Base-by-base conservation (phyloP, 2,888 invertebrate species). In the Sceliomorpha sp. region DNA sequence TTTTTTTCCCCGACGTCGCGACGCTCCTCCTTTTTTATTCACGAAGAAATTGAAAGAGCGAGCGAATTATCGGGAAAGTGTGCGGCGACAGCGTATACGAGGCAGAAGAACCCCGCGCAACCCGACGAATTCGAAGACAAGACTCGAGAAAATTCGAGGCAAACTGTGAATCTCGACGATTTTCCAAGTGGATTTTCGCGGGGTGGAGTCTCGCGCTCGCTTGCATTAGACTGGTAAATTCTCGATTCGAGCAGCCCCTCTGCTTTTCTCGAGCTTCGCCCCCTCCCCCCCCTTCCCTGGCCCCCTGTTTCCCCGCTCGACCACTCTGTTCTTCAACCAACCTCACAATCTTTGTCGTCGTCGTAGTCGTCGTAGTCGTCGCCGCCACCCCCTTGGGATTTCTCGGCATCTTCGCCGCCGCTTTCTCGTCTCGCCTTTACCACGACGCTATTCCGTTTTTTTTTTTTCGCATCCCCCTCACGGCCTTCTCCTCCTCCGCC, bases 61-160 rank as follows among this genome's bases (percentile, higher is more conserved):
- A 26, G 36, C 39, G 63, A 68, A 71, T 71, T 71, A 71, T 67
- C 56, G 67, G 59, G 45, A 67, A 71, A 71, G 67, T 63, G 55
- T 51, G 42, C 45, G 37, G 39, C 24, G 58, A 24, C 48, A 53
- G 59, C 31, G 29, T 56, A 34, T 48, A 66, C 50, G 48, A 32
- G 32, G 48, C 32, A 26, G 58, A 47, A 56, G 53, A 58, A 59
- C 56, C 27, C 47, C 44, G 44, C 26, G 31, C 60, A 45, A 60
- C 45, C 56, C 44, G 53, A 13, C 15, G 39, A 47, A 24, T 12
- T 42, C 45, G 44, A 9, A 10, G 47, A 53, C n/a, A n/a, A n/a
- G n/a, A n/a, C n/a, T n/a, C n/a, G n/a, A n/a, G n/a, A 56, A 58
- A 58, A 59, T 62, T 26, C 47, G 50, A 50, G 32, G 31, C 60